A percentile compares a stretch with the other conserved stretches of the same genome.
These are phyloP conservation scores for Sebastes oblongus DNA, from an alignment of 2,797 vertebrate species.

Conservation along the genomic window DNA sequence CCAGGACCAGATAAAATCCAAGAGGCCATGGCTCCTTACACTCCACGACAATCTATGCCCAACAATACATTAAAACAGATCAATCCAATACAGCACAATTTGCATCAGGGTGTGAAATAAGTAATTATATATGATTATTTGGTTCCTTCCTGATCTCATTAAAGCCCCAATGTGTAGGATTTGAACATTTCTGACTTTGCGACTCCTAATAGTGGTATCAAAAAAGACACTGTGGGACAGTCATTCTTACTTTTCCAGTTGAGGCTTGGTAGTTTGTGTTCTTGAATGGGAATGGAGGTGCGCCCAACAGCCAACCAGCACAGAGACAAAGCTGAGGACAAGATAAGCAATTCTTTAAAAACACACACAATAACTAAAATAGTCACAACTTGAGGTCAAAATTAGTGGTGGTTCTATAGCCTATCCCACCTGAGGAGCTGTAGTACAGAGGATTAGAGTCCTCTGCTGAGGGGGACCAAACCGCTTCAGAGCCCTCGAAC, in stretches of 20 bases:
- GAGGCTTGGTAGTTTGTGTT: constrained; percentile 76
- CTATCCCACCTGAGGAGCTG: constrained; percentile 70
- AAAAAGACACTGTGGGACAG: not conserved
- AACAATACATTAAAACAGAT: not conserved
- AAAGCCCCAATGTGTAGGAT: not conserved
- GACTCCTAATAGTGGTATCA: not conserved
- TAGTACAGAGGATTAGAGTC: constrained; percentile 72
- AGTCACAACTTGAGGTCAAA: not conserved
- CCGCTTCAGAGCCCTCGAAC: constrained; percentile 47
- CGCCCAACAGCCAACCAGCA: constrained; percentile 67
- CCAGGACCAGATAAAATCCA: constrained; percentile 81
- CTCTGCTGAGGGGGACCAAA: constrained; percentile 79
- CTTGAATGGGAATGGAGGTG: constrained; percentile 76
- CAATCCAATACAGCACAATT: not conserved
- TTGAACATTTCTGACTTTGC: not conserved
- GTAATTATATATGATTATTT: not conserved
- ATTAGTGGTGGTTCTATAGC: not conserved
- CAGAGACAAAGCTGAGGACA: constrained; percentile 73
- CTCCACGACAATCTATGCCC: constrained; percentile 75
- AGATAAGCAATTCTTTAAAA: not conserved
- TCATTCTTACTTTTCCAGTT: constrained; percentile 67
- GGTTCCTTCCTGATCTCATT: not conserved
- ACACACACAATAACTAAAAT: not conserved
- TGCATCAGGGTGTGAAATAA: not conserved
- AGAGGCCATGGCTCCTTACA: constrained; percentile 79